Evolutionary conservation across 1,140 invertebrate genomes (phyloP), one percentile per base, ranked within the genome.

Genomic region (Listronotus bonariensis): DNA sequence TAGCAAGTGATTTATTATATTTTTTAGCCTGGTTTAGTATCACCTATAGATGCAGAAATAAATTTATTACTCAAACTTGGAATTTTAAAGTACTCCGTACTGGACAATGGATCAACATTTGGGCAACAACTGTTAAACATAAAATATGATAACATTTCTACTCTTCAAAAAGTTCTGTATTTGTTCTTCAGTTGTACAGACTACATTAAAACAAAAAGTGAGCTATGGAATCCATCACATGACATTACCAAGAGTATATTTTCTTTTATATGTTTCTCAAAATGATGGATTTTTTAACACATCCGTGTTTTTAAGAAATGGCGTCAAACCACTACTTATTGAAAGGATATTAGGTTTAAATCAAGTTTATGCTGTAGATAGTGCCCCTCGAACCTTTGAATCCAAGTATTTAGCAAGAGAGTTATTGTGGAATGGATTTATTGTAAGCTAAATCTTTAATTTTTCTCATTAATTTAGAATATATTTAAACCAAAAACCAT

Each of bases 361-460:
- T 10, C 76, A 78, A 72, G 68, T 71, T 20, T 77, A 75, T 66
- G 46, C 60, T 12, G 65, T 26, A 10, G 68, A 71, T 12, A 73
- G 62, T 64, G 58, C 52, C 6, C 65, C 68, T 32, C 66, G 76
- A 26, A 68, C 65, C 15, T 74, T 71, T 60, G 65, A 70, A 42
- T 70, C 72, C 18, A 78, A 77, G 62, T 79, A 77, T 71, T 62
- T 76, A 32, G 69, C 75, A 0, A 73, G 77, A 61, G 76, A 79
- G 67, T 67, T 78, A 32, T 59, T 79, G 15, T 79, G 77, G 77
- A 77, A 77, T 72, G 71, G 76, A 55, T 79, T 79, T 61, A 78
- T 78, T 69, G 77, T 77, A 62, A 72, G 72, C 20, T 26, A 26
- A 26, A 26, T 26, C 20, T 26, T 26, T 26, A 26, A 26, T 26